Base-by-base conservation (phyloP, 2,113 vertebrate species). In the Camarhynchus parvulus region DNA sequence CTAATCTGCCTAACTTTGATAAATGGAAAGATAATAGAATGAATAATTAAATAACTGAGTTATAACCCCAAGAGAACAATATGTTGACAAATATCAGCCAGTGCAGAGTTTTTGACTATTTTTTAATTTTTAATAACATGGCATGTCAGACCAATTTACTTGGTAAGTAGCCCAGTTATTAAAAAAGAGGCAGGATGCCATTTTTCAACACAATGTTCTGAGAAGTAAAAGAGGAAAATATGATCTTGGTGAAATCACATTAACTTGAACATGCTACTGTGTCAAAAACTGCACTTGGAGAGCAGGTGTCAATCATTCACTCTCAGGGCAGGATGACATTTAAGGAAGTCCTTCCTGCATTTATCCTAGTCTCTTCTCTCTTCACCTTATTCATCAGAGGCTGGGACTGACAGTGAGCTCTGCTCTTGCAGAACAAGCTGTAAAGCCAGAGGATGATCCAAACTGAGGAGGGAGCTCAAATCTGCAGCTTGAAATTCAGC, bases 21-120 rank as follows among this genome's bases (percentile, higher is more conserved):
- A 94, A 92, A 94, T 84, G 7, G 62, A 82, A 78, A 92, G 81
- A 95, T 92, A 94, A 79, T 49, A 69, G 37, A 92, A 77, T 14
- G 37, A 84, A 84, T 85, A 68, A 76, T 84, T 78, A 73, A 91
- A 85, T 85, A 91, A 72, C 33, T 1, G 7, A 59, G 11, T 73
- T 79, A 58, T 22, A 87, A 93, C 31, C 73, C 67, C 81, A 78
- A 61, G 56, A 91, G 77, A 82, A 67, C 46, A 91, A 55, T 82
- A 76, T 46, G 53, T 69, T 92, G 87, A 91, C 78, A 94, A 94
- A 69, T 75, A 92, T 68, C 49, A 94, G 28, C 15, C 11, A 84
- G n/a, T 31, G 61, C 10, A 31, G 13, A n/a, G 13, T 24, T 88
- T 79, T 53, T 14, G 18, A 49, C 27, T 44, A 11, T 11, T 21